Evolutionary conservation across 2,888 invertebrate species (phyloP), one percentile per base, ranked within the genome.

Genomic region (Sphinx pinastri): DNA sequence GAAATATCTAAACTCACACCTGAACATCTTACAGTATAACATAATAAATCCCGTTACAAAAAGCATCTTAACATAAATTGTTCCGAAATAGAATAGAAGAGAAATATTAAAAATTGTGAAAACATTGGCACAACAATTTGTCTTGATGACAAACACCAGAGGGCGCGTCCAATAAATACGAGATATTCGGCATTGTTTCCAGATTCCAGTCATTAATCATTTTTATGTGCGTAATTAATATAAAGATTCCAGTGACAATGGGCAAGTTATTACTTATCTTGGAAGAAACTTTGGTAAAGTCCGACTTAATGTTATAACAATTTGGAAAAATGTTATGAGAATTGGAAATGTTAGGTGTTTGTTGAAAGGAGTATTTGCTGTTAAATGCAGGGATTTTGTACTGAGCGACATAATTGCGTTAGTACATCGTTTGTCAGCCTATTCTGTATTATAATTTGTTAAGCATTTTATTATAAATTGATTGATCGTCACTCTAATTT

Each of bases 171-270:
- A 90, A 93, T 92, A 92, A 92, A 92, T 91, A 88, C 85, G 84
- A 83, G 81, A 84, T 86, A 83, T 86, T 80, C 79, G 81, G 86
- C 88, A 90, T 92, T 92, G 92, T 93, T 90, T 90, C 88, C 87
- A 88, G 88, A 92, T 90, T 87, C 84, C 79, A 75, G 76, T 82
- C 90, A 90, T 93, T 91, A 90, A 92, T 93, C 92, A 93, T 90
- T 92, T 93, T 93, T 93, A 93, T 92, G 87, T 86, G 85, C 80
- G 90, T 90, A 92, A 93, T 93, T 93, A 93, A 93, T 93, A 93
- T 88, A 88, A 89, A 88, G 90, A 90, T 88, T 86, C 85, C 84
- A 82, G 84, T 84, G 88, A 89, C 88, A 87, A 86, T 86, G 80
- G 81, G 81, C 79, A 73, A 80, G 76, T 79, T 84, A 84, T 85